Evolutionary conservation across 2,888 invertebrate genomes (phyloP).

Genomic region (Platycnemis pennipes): DNA sequence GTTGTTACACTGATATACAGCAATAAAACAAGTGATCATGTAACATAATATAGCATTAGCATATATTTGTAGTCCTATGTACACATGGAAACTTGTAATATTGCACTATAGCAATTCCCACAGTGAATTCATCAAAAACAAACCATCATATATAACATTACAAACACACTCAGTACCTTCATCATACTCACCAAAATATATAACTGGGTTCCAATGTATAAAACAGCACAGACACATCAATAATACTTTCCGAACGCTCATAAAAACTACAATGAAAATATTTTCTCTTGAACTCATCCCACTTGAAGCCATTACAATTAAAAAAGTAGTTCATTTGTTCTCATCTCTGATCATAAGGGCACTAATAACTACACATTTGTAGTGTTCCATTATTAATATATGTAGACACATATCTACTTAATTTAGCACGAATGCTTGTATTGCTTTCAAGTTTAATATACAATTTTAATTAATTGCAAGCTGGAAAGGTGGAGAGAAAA

Average conservation of each 20-base stretch:
- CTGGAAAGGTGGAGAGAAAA: constrained; percentile 21
- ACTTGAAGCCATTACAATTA: constrained; percentile 56
- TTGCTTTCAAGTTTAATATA: constrained; percentile 53
- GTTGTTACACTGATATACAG: not conserved
- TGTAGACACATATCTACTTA: constrained; percentile 56
- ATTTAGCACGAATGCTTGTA: constrained; percentile 58
- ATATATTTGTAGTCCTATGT: constrained; percentile 64
- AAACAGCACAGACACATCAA: constrained; percentile 66
- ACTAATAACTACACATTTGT: constrained; percentile 62
- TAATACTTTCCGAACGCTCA: constrained; percentile 58
- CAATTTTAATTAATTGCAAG: constrained; percentile 20
- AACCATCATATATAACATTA: constrained; percentile 65
- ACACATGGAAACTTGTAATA: constrained; percentile 68
- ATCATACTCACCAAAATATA: constrained; percentile 65
- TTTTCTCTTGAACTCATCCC: constrained; percentile 54
- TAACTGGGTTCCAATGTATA: constrained; percentile 57
- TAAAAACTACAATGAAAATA: constrained; percentile 66
- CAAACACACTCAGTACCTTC: constrained; percentile 59
- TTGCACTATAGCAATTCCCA: constrained; percentile 67
- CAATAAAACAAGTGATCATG: constrained; percentile 57
- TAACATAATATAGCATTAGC: constrained; percentile 67
- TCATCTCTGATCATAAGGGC: constrained; percentile 23
- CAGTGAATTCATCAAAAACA: constrained; percentile 52
- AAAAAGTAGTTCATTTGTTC: constrained; percentile 58
- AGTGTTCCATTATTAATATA: constrained; percentile 32